Evolutionary conservation across 2,113 vertebrate species (phyloP).

Genomic region (Psephotus haematonotus): DNA sequence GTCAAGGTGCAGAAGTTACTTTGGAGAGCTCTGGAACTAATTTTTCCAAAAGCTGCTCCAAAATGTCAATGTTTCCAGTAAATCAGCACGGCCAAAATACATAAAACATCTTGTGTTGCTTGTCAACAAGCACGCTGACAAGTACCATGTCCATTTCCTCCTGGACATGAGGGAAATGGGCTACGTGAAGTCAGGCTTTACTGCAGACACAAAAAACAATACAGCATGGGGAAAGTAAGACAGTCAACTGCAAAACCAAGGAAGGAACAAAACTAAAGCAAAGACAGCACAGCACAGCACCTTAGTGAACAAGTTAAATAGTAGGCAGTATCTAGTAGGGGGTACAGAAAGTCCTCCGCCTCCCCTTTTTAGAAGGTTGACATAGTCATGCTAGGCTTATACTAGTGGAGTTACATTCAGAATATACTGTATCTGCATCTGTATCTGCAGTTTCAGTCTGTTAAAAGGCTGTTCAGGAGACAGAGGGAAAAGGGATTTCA

Average conservation of each 20-base stretch:
- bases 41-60: slow-evolving; percentile 28
- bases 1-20: slow-evolving; percentile 7
- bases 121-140: not conserved
- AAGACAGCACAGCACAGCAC: not conserved
- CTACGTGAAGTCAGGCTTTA: not conserved
- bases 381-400: not conserved
- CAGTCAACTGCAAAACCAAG: not conserved
- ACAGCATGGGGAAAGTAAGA: not conserved
- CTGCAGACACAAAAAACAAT: not conserved
- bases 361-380: not conserved
- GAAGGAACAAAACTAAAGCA: not conserved
- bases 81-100: not conserved
- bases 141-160: not conserved
- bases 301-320: not conserved
- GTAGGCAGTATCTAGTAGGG: not conserved
- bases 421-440: not conserved
- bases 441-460: not conserved
- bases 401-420: not conserved
- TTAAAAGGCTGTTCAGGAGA: not conserved
- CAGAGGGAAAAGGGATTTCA: not conserved
- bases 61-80: slow-evolving; percentile 3
- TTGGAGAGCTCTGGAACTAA: not conserved
- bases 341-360: not conserved
- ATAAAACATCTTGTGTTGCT: not conserved
- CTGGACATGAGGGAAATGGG: not conserved